These are phyloP conservation scores for Homalodisca vitripennis DNA, from an alignment of 1,140 invertebrate species.

Conservation along the genomic window DNA sequence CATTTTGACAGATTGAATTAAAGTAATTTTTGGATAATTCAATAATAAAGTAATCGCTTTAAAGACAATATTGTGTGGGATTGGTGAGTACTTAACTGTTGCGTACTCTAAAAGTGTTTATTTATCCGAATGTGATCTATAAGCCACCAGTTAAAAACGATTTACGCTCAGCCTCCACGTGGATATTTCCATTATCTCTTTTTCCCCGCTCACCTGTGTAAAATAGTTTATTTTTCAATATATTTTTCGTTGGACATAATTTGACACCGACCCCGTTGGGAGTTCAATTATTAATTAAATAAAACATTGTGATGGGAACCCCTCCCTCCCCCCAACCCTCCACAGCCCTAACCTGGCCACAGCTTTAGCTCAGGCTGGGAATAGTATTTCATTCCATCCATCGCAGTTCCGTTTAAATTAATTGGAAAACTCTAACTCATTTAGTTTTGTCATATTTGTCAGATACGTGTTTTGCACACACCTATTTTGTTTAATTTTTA, in stretches of 20 bases:
- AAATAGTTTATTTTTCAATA: slow-evolving; percentile 13
- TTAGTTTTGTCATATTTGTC: not conserved
- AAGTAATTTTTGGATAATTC: no score
- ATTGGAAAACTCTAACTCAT: not conserved
- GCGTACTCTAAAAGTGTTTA: no score
- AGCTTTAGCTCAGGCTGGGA: not conserved
- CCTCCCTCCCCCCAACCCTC: not conserved
- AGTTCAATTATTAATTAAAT: slow-evolving; percentile 1
- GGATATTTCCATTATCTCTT: no score
- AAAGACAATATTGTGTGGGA: no score
- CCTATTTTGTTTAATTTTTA: no score
- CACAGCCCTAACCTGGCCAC: not conserved
- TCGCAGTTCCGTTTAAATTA: not conserved
- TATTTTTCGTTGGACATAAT: not conserved
- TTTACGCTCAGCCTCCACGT: no score
- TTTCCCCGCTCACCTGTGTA: no score
- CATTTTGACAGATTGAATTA: no score
- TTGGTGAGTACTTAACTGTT: no score
- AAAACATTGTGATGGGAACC: not conserved
- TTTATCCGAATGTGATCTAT: no score
- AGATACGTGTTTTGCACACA: not conserved
- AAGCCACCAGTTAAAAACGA: no score
- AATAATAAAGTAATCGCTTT: no score
- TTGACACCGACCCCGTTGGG: not conserved
- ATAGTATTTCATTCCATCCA: not conserved